A percentile compares a stretch with the other conserved stretches of the same genome.
Conservation (phyloP, 2,888 invertebrate species). For the Drosophila diplacantha region DNA sequence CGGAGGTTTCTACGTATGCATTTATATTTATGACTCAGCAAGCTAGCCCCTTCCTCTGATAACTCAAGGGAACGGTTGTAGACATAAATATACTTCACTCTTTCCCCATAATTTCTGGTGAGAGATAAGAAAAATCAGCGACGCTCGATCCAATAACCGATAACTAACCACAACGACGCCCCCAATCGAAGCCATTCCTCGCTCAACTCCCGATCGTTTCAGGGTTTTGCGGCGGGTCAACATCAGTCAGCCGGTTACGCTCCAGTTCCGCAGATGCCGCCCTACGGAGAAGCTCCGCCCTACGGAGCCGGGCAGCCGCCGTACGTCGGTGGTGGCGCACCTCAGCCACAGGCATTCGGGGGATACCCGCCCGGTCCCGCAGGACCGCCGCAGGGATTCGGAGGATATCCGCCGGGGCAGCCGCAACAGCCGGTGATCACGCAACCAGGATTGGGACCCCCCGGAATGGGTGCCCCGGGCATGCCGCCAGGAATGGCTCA, state of each 20-base stretch:
- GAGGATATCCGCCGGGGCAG: slow-evolving; percentile 52
- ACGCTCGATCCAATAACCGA: neutral
- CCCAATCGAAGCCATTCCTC: slow-evolving; percentile 1
- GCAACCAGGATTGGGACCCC: slow-evolving; percentile 70
- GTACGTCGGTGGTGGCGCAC: slow-evolving; percentile 28
- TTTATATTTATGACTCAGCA: neutral
- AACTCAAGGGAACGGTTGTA: too few relatives aligned
- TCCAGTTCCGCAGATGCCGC: slow-evolving; percentile 76
- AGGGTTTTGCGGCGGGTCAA: slow-evolving; percentile 70
- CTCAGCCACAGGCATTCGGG: slow-evolving; percentile 40
- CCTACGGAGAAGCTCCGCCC: slow-evolving; percentile 61
- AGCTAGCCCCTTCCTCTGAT: neutral
- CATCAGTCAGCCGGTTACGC: slow-evolving; percentile 67
- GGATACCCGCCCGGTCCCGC: slow-evolving; percentile 50
- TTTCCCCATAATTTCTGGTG: neutral
- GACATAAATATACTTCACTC: neutral
- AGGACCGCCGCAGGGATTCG: slow-evolving; percentile 45
- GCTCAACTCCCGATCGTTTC: slow-evolving; percentile 10
- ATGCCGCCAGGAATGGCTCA: slow-evolving; percentile 29
- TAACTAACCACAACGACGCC: slow-evolving; percentile 9
- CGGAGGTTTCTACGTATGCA: neutral
- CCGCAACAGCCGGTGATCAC: slow-evolving; percentile 69
- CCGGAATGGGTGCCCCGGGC: slow-evolving; percentile 39
- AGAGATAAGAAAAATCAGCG: slow-evolving; percentile 2
- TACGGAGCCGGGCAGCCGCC: slow-evolving; percentile 44